Percentiles rank a stretch among this genome's conserved stretches.
phyloP scores from a whole-genome alignment of 2,888 invertebrate genomes.

The Linyphia triangularis region DNA sequence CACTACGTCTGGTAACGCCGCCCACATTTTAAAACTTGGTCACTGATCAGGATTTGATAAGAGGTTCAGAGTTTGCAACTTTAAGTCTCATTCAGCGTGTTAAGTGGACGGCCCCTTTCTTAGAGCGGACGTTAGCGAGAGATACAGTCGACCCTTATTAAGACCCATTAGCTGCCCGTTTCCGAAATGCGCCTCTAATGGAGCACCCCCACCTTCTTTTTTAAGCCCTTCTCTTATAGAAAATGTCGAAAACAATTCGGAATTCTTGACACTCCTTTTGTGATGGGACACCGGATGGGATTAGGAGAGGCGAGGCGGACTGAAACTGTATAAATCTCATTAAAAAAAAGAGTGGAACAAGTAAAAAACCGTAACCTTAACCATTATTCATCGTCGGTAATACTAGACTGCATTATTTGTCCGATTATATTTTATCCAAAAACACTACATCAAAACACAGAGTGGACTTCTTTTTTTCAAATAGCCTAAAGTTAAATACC shows the following conservation, averaged over 20 bases:
- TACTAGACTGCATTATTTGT: background rate
- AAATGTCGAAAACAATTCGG: slow-evolving; percentile 10
- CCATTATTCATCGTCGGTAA: background rate
- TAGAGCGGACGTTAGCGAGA: slow-evolving; percentile 4
- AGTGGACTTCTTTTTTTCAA: too few relatives aligned
- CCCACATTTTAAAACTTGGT: too few relatives aligned
- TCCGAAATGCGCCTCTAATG: slow-evolving; percentile 50
- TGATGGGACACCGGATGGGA: slow-evolving; percentile 24
- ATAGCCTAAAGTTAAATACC: too few relatives aligned
- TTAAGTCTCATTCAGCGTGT: too few relatives aligned
- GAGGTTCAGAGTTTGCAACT: too few relatives aligned
- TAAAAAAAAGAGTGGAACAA: background rate
- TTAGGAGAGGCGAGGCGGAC: background rate
- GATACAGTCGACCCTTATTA: slow-evolving; percentile 51
- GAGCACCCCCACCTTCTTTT: background rate
- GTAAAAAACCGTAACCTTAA: background rate
- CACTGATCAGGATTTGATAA: too few relatives aligned
- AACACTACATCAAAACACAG: too few relatives aligned
- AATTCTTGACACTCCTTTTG: slow-evolving; percentile 1
- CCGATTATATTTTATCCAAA: background rate
- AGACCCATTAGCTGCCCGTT: slow-evolving; percentile 55
- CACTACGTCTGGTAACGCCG: too few relatives aligned
- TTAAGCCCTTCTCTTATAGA: background rate
- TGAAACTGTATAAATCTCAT: background rate
- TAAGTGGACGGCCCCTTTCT: background rate